Percentiles rank a stretch among this genome's conserved stretches.
These are phyloP conservation scores for Craterocephalus amniculus DNA, from an alignment of 2,797 vertebrate genomes.

Conservation along the genomic window DNA sequence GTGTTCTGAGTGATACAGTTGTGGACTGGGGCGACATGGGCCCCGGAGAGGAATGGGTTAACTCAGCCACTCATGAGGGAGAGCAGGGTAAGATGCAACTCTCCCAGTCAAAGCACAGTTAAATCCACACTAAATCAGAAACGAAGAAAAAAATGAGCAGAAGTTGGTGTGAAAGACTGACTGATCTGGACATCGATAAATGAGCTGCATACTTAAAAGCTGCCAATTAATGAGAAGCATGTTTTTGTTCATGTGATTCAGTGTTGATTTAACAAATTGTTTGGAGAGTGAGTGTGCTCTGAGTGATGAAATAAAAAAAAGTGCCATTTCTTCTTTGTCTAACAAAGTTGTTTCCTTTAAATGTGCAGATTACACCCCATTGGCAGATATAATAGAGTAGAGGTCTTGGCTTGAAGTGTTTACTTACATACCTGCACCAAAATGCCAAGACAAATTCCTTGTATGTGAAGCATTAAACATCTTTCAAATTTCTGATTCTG, in stretches of 20 bases:
- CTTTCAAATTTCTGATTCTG: no score
- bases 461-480: no score
- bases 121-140: slow-evolving; percentile 33
- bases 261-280: slow-evolving; percentile 33
- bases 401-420: no score
- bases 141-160: background rate
- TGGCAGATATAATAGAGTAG: no score
- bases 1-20: slow-evolving; percentile 80
- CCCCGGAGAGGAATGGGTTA: slow-evolving; percentile 76
- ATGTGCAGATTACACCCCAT: no score
- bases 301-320: slow-evolving; percentile 13
- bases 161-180: background rate
- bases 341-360: no score
- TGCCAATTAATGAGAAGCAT: background rate
- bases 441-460: no score
- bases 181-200: background rate
- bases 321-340: background rate
- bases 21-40: slow-evolving; percentile 82
- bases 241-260: slow-evolving; percentile 11
- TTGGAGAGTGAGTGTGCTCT: slow-evolving; percentile 29
- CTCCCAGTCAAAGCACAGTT: background rate
- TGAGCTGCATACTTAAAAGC: background rate
- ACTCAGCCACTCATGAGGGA: slow-evolving; percentile 57
- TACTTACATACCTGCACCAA: no score
- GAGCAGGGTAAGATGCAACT: slow-evolving; percentile 81